Evolutionary conservation across 2,888 invertebrate genomes (phyloP).

Genomic region (Caenorhabditis sp.): DNA sequence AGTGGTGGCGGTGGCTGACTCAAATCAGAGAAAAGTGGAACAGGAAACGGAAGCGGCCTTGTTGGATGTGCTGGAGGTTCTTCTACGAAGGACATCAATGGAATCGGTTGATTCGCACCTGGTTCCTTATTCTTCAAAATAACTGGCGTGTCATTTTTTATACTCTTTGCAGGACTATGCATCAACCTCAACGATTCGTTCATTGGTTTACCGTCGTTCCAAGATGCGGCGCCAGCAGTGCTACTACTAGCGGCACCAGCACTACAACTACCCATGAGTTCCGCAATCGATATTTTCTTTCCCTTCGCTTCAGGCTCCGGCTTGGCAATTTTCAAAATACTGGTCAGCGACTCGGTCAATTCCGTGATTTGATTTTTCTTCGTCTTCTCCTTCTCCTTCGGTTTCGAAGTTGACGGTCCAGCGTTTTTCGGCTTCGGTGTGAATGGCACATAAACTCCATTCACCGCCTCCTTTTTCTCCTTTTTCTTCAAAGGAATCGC

Average conservation of each 20-base stretch:
- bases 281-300: background rate
- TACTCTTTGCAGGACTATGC: too few relatives aligned
- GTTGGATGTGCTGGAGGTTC: too few relatives aligned
- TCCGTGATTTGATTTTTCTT: background rate
- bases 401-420: background rate
- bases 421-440: constrained; percentile 16
- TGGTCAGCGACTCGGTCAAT: background rate
- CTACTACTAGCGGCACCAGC: background rate
- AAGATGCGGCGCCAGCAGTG: too few relatives aligned
- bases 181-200: too few relatives aligned
- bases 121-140: background rate
- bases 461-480: constrained; percentile 3
- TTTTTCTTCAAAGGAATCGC: constrained; percentile 10
- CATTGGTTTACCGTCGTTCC: too few relatives aligned
- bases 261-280: background rate
- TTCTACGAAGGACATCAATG: too few relatives aligned
- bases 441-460: constrained; percentile 17
- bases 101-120: too few relatives aligned
- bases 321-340: background rate
- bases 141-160: background rate
- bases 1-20: background rate
- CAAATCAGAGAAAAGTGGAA: too few relatives aligned
- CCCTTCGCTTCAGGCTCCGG: background rate
- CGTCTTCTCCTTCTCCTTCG: background rate
- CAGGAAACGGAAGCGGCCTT: too few relatives aligned